phyloP scores from a whole-genome alignment of 2,113 vertebrate species.

The Poecilia latipinna region DNA sequence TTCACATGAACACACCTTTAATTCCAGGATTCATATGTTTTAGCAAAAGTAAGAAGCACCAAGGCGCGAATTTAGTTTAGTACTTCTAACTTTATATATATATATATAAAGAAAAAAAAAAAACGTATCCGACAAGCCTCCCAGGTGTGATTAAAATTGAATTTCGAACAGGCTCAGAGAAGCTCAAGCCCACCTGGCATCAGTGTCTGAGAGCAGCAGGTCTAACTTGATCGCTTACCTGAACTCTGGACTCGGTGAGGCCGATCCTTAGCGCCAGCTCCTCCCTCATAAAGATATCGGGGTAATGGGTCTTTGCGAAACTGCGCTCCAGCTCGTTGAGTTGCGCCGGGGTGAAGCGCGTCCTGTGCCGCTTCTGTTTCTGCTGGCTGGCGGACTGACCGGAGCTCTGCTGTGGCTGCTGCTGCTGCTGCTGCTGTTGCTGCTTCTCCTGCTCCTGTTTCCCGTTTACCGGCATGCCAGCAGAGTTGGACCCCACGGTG shows the following conservation, averaged over 20 bases:
- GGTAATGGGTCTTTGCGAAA: conserved; percentile 99
- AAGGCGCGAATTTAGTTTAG: background rate
- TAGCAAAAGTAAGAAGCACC: background rate
- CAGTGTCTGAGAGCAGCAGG: background rate
- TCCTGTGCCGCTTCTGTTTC: conserved; percentile 98
- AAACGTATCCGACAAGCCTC: background rate
- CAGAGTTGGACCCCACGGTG: conserved; percentile 89
- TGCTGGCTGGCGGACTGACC: conserved; percentile 83
- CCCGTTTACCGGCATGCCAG: conserved; percentile 88
- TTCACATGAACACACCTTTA: background rate
- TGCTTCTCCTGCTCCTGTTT: conserved; percentile 96
- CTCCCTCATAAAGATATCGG: conserved; percentile 98
- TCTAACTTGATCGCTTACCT: conserved; percentile 78
- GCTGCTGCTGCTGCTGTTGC: conserved; percentile 89
- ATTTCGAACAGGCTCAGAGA: background rate
- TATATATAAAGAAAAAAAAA: too few species aligned
- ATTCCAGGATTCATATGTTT: background rate
- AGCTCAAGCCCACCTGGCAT: background rate
- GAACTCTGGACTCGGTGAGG: conserved; percentile 96
- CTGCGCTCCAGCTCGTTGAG: conserved; percentile 98
- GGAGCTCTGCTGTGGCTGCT: conserved; percentile 81
- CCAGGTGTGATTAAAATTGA: background rate
- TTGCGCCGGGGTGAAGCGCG: conserved; percentile 97
- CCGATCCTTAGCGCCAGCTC: conserved; percentile 96
- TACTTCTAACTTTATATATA: too few species aligned